phyloP scores from a whole-genome alignment of 2,797 vertebrate genomes.

The Gymnodraco acuticeps region DNA sequence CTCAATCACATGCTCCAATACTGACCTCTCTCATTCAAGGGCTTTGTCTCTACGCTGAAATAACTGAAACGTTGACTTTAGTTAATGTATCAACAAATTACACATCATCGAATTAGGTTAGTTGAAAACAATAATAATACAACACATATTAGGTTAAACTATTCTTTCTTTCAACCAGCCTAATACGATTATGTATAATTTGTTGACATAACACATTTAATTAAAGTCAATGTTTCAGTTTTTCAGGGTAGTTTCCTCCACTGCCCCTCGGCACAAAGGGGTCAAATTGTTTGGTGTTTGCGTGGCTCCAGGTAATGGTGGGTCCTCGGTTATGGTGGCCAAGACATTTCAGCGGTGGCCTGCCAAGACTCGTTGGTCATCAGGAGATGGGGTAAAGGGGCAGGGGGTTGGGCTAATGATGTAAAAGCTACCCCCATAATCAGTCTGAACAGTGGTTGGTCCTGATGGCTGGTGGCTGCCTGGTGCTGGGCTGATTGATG shows the following conservation, averaged over 20 bases:
- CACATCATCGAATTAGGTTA: no score
- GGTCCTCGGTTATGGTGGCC: constrained; percentile 56
- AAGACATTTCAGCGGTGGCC: constrained; percentile 70
- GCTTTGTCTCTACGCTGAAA: constrained; percentile 47
- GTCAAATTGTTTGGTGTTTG: constrained; percentile 69
- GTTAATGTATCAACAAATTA: no score
- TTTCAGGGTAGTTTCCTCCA: constrained; percentile 15
- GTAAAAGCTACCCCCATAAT: constrained; percentile 81
- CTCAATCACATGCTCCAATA: constrained; percentile 74
- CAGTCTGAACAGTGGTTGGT: constrained; percentile 82
- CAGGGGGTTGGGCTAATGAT: constrained; percentile 73
- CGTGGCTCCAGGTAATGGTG: constrained; percentile 57
- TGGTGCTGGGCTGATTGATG: constrained; percentile 81
- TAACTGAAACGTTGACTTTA: no score
- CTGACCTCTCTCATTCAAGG: constrained; percentile 75
- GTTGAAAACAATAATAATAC: no score
- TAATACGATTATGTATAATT: no score
- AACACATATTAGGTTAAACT: no score
- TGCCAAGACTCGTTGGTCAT: constrained; percentile 77
- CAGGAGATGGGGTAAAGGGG: constrained; percentile 58
- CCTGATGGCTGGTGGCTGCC: constrained; percentile 71
- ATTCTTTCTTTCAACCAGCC: no score
- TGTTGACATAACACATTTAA: no score
- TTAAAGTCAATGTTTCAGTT: no score
- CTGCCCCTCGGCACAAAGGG: constrained; percentile 42